phyloP scores from a whole-genome alignment of 2,888 invertebrate species.

The Latheticus oryzae region DNA sequence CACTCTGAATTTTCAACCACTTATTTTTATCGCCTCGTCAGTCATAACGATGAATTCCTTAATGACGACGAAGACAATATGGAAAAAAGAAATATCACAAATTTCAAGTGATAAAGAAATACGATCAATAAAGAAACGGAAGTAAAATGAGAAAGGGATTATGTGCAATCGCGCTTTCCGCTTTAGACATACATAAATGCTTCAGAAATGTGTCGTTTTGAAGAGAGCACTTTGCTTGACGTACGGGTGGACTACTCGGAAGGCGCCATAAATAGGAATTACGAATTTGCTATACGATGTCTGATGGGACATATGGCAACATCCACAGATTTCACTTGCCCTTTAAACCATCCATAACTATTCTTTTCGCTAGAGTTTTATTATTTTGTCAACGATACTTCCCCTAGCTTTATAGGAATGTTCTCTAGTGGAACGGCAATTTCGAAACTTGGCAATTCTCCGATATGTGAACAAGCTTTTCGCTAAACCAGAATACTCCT shows the following conservation, averaged over 20 bases:
- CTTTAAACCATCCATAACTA: constrained; percentile 44
- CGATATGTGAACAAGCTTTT: no score
- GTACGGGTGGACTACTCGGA: constrained; percentile 49
- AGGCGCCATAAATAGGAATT: constrained; percentile 53
- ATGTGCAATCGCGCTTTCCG: constrained; percentile 44
- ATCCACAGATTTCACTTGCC: constrained; percentile 48
- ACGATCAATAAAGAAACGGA: constrained; percentile 47
- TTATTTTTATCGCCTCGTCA: no score
- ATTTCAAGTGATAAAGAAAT: constrained; percentile 43
- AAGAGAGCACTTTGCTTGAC: constrained; percentile 48
- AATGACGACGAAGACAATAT: constrained; percentile 19
- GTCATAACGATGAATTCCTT: no score
- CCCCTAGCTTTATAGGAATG: constrained; percentile 46
- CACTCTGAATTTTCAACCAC: no score
- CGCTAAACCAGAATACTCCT: no score
- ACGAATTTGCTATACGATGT: constrained; percentile 44
- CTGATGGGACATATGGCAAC: constrained; percentile 50
- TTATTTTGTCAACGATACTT: constrained; percentile 49
- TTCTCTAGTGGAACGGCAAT: constrained; percentile 27
- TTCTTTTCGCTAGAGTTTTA: constrained; percentile 48
- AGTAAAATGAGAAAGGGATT: constrained; percentile 46
- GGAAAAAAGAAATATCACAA: constrained; percentile 19
- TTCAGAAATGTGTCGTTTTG: constrained; percentile 45
- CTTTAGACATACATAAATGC: constrained; percentile 44
- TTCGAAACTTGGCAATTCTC: constrained; percentile 21